phyloP scores from a whole-genome alignment of 1,140 invertebrate genomes.

The Conopomorpha cramerella region DNA sequence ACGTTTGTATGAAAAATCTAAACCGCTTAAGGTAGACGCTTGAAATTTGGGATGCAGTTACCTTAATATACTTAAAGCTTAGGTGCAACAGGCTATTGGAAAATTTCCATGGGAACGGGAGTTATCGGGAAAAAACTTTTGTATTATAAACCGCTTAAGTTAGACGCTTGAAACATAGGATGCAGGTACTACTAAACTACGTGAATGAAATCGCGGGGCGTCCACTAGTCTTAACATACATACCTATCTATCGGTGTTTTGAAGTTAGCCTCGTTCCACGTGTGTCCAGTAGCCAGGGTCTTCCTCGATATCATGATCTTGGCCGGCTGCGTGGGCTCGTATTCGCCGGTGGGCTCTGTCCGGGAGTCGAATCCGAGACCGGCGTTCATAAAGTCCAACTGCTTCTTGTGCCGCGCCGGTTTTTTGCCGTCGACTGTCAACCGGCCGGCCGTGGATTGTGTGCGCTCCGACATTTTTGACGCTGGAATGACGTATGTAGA shows the following conservation, averaged over 20 bases:
- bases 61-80: too few relatives aligned
- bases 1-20: too few relatives aligned
- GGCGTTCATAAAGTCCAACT: constrained; percentile 34
- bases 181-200: too few relatives aligned
- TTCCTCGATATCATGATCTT: constrained; percentile 53
- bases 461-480: constrained; percentile 34
- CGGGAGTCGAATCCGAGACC: constrained; percentile 36
- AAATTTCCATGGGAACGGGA: too few relatives aligned
- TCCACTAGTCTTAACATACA: too few relatives aligned
- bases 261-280: constrained; percentile 51
- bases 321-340: constrained; percentile 29
- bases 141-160: too few relatives aligned
- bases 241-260: constrained; percentile 51
- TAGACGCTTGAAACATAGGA: too few relatives aligned
- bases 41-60: too few relatives aligned
- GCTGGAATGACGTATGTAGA: constrained; percentile 15
- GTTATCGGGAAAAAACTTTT: too few relatives aligned
- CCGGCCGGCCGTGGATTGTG: constrained; percentile 24
- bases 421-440: constrained; percentile 23
- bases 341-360: constrained; percentile 22
- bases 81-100: too few relatives aligned
- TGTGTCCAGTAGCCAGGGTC: constrained; percentile 42
- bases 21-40: too few relatives aligned
- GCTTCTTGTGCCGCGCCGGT: constrained; percentile 25
- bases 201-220: too few relatives aligned